Conservation (phyloP, 2,113 vertebrate species). For the Brachyistius frenatus region DNA sequence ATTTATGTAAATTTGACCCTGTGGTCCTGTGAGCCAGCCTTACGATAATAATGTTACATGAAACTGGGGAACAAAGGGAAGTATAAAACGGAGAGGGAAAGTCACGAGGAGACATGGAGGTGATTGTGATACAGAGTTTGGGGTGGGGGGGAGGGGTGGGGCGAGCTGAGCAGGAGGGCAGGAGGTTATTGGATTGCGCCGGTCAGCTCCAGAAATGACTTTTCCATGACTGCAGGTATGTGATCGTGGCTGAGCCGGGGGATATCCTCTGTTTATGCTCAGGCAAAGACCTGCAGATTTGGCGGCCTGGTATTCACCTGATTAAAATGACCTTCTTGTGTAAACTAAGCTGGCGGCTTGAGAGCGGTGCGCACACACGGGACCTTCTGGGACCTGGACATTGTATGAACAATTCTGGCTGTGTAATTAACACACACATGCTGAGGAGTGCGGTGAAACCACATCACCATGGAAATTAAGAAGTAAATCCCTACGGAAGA, state of each 20-base stretch:
- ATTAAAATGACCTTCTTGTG: conserved; percentile 83
- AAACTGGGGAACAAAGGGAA: conserved; percentile 12
- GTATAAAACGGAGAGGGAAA: not conserved
- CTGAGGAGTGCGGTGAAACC: not conserved
- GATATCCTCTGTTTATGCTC: conserved; percentile 84
- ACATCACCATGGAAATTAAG: conserved; percentile 33
- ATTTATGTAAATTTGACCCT: conserved; percentile 8
- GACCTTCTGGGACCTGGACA: conserved; percentile 63
- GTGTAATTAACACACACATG: conserved; percentile 62
- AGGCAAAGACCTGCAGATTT: conserved; percentile 77
- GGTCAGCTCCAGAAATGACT: conserved; percentile 78
- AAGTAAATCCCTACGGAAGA: conserved; percentile 38
- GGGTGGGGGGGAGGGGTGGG: conserved; percentile 27
- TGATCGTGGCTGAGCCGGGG: conserved; percentile 74
- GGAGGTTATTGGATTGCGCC: conserved; percentile 61
- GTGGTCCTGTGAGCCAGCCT: not conserved
- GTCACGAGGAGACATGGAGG: conserved; percentile 5
- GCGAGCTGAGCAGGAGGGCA: conserved; percentile 41
- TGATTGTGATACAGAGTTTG: conserved; percentile 20
- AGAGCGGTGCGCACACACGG: conserved; percentile 49
- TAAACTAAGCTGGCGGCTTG: conserved; percentile 75
- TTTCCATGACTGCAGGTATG: conserved; percentile 79
- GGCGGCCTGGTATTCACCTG: conserved; percentile 79
- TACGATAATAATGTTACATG: conserved; percentile 20
- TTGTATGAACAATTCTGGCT: conserved; percentile 60